A percentile compares a stretch with the other conserved stretches of the same genome.
Conservation (phyloP, 2,888 invertebrate genomes). For the Cephus runcator region DNA sequence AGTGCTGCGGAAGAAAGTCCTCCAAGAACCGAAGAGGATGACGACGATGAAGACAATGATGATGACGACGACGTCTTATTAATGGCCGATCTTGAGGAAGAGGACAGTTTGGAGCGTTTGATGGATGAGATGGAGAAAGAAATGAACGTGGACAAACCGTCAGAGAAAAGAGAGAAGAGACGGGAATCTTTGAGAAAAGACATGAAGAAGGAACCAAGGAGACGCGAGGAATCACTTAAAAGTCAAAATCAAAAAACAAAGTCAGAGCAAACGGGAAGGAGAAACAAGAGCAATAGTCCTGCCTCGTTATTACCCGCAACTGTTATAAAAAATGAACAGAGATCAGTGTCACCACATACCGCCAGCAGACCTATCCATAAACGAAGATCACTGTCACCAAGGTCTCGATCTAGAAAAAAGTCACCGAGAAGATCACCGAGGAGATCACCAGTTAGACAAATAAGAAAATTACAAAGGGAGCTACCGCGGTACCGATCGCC, state of each 20-base stretch:
- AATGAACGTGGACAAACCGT: conserved; percentile 54
- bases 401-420: conserved; percentile 38
- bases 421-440: conserved; percentile 45
- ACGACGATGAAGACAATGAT: conserved; percentile 44
- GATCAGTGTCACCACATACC: conserved; percentile 41
- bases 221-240: conserved; percentile 28
- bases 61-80: conserved; percentile 59
- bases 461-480: conserved; percentile 42
- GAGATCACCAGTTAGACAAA: conserved; percentile 33
- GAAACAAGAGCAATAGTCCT: conserved; percentile 18
- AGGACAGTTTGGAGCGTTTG: conserved; percentile 67
- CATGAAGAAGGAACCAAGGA: conserved; percentile 44
- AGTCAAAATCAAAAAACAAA: conserved; percentile 30
- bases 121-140: conserved; percentile 69
- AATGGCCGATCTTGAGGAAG: conserved; percentile 64
- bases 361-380: conserved; percentile 36
- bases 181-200: conserved; percentile 16
- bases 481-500: conserved; percentile 63
- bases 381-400: conserved; percentile 47
- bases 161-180: conserved; percentile 32
- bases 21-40: conserved; percentile 23
- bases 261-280: conserved; percentile 24
- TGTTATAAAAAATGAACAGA: conserved; percentile 35
- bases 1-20: conserved; percentile 38
- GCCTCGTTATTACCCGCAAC: background rate